Conservation (phyloP, 2,888 invertebrate genomes). For the Leptopterna dolabrata region DNA sequence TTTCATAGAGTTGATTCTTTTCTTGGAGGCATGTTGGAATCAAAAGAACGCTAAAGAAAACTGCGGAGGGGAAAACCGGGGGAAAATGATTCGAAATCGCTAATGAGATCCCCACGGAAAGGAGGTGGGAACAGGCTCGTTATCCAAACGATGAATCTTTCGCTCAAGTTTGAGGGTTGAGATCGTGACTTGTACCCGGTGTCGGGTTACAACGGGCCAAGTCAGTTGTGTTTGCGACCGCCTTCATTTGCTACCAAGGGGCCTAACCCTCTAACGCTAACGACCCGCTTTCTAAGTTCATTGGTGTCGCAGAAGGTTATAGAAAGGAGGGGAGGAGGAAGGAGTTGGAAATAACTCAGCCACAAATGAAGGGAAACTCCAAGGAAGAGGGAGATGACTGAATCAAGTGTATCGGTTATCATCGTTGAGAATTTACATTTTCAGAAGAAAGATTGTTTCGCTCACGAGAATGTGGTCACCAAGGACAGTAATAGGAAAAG, state of each 20-base stretch:
- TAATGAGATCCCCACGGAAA: neutral
- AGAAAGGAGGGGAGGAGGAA: neutral
- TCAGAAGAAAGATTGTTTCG: neutral
- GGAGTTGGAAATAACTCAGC: neutral
- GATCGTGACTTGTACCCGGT: conserved; percentile 39
- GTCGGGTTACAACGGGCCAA: conserved; percentile 9
- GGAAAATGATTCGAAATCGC: neutral
- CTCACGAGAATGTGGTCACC: too few relatives aligned
- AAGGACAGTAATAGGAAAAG: too few relatives aligned
- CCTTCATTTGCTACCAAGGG: conserved; percentile 11
- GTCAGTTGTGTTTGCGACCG: conserved; percentile 29
- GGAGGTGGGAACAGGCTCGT: conserved; percentile 20
- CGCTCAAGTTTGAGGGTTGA: conserved; percentile 24
- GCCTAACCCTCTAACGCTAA: conserved; percentile 6
- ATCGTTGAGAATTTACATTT: neutral
- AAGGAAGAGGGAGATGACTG: neutral
- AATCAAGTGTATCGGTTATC: conserved; percentile 3
- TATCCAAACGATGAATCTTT: conserved; percentile 39
- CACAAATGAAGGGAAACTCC: neutral
- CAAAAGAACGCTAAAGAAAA: neutral
- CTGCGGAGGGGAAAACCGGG: neutral
- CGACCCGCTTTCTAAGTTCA: conserved; percentile 13
- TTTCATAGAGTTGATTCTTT: neutral
- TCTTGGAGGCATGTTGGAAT: neutral
- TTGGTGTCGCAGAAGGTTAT: neutral